Evolutionary conservation across 1,140 invertebrate genomes (phyloP).

Genomic region (Drosophila pseudoobscura): DNA sequence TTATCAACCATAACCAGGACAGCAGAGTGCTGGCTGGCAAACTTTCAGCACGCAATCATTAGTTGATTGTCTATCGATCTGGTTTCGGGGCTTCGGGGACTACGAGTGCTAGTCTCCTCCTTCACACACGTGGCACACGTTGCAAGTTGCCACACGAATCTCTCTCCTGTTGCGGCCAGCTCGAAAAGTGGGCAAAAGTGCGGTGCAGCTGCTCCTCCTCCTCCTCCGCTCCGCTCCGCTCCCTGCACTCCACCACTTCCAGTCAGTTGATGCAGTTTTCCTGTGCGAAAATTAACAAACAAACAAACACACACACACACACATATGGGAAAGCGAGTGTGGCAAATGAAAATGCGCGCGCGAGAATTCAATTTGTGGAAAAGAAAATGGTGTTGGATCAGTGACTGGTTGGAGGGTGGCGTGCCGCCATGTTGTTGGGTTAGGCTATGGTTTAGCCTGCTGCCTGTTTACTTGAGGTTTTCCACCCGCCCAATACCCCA

Average conservation of each 20-base stretch:
- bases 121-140: conserved; percentile 16
- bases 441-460: conserved; percentile 38
- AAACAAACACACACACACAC: conserved; percentile 32
- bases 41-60: conserved; percentile 55
- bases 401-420: background rate
- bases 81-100: background rate
- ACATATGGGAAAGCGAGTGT: conserved; percentile 20
- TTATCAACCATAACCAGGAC: conserved; percentile 20
- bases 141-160: conserved; percentile 33
- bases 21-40: conserved; percentile 6
- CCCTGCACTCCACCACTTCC: no score
- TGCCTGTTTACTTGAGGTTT: conserved; percentile 77
- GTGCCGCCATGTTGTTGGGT: conserved; percentile 19
- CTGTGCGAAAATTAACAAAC: conserved; percentile 75
- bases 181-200: background rate
- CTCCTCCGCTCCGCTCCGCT: no score
- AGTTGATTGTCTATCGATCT: conserved; percentile 61
- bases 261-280: conserved; percentile 74
- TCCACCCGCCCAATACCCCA: background rate
- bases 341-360: conserved; percentile 62
- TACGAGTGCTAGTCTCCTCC: background rate
- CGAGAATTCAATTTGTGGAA: conserved; percentile 78
- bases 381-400: conserved; percentile 44
- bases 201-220: no score
- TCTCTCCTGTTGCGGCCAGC: conserved; percentile 40